Evolutionary conservation across 1,140 invertebrate genomes (phyloP), one percentile per base, ranked within the genome.

Genomic region (Drosophila fuyamai): DNA sequence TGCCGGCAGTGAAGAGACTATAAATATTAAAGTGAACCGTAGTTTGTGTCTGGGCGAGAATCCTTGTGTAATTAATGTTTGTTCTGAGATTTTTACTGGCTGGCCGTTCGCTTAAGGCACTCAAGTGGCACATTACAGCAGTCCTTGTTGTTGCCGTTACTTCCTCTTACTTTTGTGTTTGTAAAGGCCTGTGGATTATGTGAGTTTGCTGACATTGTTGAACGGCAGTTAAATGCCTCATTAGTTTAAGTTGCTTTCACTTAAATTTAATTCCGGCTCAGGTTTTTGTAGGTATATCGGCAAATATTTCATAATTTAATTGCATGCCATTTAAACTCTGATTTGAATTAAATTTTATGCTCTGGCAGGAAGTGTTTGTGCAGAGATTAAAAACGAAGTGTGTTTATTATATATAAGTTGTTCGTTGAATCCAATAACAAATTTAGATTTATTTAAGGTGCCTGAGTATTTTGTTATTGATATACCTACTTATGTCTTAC

Each of bases 1-100:
- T 73, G n/a, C 27, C n/a, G 38, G 38, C 79, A 18, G 43, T 12
- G 35, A 56, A 16, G 51, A 70, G 65, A 70, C 79, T 75, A 86
- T 86, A 88, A 86, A 86, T 86, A 86, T 86, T 86, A 88, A 86
- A 86, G 79, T 88, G 84, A 83, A 73, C 79, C 75, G 57, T 68
- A 68, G 71, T 68, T 76, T 72, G 53, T 50, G 79, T 79, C 67
- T 73, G 62, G 58, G 53, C 63, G 60, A 83, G 78, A 88, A 83
- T 86, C 72, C 72, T 67, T 83, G 51, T 70, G 67, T 86, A 83
- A 88, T 88, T 89, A 76, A 88, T 88, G 84, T 79, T 76, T 83
- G 67, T 73, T 55, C 79, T 66, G 66, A 88, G 76, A 82, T 83
- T 86, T 79, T 66, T 62, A 58, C 60, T 32, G 57, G 43, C 14